Base-by-base conservation (phyloP, 2,797 vertebrate species). In the Mus caroli region DNA sequence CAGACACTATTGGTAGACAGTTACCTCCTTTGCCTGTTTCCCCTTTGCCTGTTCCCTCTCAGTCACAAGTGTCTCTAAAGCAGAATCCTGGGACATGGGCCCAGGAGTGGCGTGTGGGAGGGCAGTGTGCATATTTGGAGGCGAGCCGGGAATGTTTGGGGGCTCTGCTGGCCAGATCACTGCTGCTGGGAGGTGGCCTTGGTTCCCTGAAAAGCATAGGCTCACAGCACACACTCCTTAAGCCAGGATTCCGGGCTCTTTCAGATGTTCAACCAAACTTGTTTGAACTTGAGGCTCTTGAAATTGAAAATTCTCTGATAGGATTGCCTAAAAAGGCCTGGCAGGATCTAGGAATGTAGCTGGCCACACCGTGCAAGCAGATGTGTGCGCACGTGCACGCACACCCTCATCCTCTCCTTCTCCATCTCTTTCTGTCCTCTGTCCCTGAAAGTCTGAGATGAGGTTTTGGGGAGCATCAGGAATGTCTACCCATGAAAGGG, bases 1-100 rank as follows among this genome's bases (percentile, higher is more conserved):
- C 97, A 64, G 97, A 97, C 96, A 97, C 95, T 96, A 54, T 98
- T 97, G 97, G 94, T 97, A 97, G 96, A 95, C 97, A 60, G 13
- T 40, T 78, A 2, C 9, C 34, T 56, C 3, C 26, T 10, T 28
- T 28, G 3, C 26, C 3, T 50, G 50, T 56, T 56, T n/a, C 50
- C 31, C 4, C 5, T 9, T 50, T 7, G 10, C 34, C 37, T 96
- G 95, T 93, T 94, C 78, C 24, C 62, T 78, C 79, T 83, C 92
- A 93, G 97, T 97, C 88, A 96, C 94, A 97, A 80, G 95, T 97
- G 90, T 97, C 96, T 95, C 98, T 93, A 95, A 92, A 97, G 94
- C 92, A 96, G 98, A 98, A 97, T 95, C 88, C 12, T 77, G 75
- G 88, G 56, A n/a, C 9, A 13, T n/a, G 71, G 19, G 73, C 56